phyloP scores from a whole-genome alignment of 2,888 invertebrate species.

The Volucella zonaria region DNA sequence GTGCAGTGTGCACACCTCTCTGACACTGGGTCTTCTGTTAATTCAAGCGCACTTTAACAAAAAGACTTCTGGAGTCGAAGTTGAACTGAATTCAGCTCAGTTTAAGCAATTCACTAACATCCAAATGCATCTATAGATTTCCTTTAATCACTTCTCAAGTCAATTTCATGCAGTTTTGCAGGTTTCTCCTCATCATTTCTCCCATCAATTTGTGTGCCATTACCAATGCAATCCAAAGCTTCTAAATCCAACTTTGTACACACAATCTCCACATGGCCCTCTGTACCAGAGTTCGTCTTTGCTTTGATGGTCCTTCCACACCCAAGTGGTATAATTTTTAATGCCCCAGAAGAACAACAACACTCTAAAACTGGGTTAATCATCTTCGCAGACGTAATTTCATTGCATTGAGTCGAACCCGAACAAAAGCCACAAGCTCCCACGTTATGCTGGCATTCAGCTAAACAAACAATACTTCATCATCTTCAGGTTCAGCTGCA shows the following conservation, averaged over 20 bases:
- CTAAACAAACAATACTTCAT: conserved; percentile 50
- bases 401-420: conserved; percentile 34
- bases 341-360: conserved; percentile 17
- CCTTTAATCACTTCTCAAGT: no score
- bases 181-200: no score
- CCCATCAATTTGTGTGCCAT: no score
- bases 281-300: neutral
- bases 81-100: no score
- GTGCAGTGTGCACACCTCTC: no score
- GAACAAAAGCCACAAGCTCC: conserved; percentile 42
- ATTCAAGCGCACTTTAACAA: no score
- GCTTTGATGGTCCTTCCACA: neutral
- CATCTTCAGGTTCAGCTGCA: conserved; percentile 2
- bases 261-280: no score
- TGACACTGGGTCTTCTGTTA: no score
- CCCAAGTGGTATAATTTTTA: conserved; percentile 6
- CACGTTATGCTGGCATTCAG: conserved; percentile 29
- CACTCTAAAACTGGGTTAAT: conserved; percentile 61
- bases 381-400: conserved; percentile 56
- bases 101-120: no score
- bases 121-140: no score
- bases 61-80: no score
- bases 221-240: neutral
- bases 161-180: no score
- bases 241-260: neutral